Base-by-base conservation (phyloP, 2,113 vertebrate genomes). In the Oncorhynchus kisutch region DNA sequence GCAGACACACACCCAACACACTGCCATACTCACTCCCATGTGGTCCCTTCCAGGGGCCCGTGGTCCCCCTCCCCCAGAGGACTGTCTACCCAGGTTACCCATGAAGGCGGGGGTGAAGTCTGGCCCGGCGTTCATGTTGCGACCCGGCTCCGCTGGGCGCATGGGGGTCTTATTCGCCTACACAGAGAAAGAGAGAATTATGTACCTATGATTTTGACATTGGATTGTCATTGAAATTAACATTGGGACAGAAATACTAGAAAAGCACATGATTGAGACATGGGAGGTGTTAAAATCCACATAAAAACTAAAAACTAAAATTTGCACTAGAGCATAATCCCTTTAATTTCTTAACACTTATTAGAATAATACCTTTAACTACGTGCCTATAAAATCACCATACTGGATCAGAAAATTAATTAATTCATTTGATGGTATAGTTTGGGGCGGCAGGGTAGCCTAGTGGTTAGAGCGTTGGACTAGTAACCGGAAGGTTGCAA, bases 81-180 rank as follows among this genome's bases (percentile, higher is more conserved):
- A 89, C 72, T 94, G 94, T 78, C 96, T 93, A 45, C 96, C 97
- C 12, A 98, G 91, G 83, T 98, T 98, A 75, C 96, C 96, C 82
- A 92, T 75, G 4, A 96, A 99, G 0, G 96, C 94, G 2, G 97
- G 97, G 68, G 97, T 98, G 83, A 99, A 99, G 89, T 99, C 97
- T 11, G 97, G 94, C 34, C 97, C 97, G 76, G 90, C 91, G 80
- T 93, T 98, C 91, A 96, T 12, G 51, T 54, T 54, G 65, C 95
- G 94, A 78, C 93, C 86, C 24, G 96, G 95, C 79, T 99, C 97
- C 1, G 93, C 80, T 0, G 94, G 85, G 9, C 96, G 93, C 74
- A 98, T 85, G 0, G 97, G 96, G 74, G 94, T 96, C 87, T 98
- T 98, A 89, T 98, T 98, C 45, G 92, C 96, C 97, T 99, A 25